Conservation (phyloP, 2,113 vertebrate genomes). For the Misgurnus mizolepis region DNA sequence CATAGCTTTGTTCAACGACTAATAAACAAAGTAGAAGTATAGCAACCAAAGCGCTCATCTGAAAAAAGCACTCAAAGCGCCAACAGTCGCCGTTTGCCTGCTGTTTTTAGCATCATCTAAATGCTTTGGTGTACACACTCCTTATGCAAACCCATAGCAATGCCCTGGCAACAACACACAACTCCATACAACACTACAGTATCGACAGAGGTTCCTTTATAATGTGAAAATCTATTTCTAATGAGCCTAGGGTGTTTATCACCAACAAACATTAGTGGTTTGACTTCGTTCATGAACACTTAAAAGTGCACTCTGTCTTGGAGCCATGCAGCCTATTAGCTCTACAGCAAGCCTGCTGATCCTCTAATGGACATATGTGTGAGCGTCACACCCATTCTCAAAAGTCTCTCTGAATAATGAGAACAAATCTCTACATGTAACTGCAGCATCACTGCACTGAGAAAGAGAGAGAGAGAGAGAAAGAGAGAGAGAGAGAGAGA, state of each 20-base stretch:
- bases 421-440: conserved; percentile 53
- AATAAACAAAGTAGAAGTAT: too few species aligned
- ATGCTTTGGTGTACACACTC: background rate
- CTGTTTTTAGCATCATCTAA: background rate
- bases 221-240: background rate
- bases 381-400: conserved; percentile 59
- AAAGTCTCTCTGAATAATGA: conserved; percentile 61
- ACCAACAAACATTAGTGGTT: background rate
- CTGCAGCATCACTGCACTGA: background rate
- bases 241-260: background rate
- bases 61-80: too few species aligned
- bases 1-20: too few species aligned
- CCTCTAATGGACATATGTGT: conserved; percentile 70
- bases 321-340: background rate
- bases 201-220: background rate
- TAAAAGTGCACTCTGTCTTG: background rate
- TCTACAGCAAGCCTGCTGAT: conserved; percentile 48
- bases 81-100: too few species aligned
- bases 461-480: background rate
- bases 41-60: too few species aligned
- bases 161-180: too few species aligned
- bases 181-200: too few species aligned
- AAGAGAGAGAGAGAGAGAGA: background rate
- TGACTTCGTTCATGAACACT: conserved; percentile 5
- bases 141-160: background rate